Evolutionary conservation across 30 jellyfish, hydroid and myxozoan genomes (phyloP).

Genomic region (Catostylus mosaicus): DNA sequence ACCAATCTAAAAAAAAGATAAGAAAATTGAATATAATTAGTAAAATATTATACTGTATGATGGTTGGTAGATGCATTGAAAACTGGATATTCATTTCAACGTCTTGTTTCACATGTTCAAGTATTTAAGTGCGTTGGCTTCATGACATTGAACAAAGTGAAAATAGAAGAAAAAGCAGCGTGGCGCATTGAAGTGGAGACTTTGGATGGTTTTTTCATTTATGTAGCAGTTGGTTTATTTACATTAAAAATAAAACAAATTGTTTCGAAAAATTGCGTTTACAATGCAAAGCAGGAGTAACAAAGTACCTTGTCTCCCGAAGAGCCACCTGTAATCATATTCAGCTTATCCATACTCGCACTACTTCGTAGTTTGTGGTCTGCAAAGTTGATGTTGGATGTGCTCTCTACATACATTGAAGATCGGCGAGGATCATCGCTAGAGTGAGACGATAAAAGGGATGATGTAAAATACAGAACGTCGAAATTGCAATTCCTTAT

Average conservation of each 20-base stretch:
- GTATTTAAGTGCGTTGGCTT: too few species aligned
- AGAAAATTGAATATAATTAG: too few species aligned
- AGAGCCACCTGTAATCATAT: conserved; percentile 60
- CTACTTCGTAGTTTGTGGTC: conserved; percentile 75
- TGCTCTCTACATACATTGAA: conserved; percentile 87
- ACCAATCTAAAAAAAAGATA: conserved; percentile 46
- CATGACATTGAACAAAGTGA: too few species aligned
- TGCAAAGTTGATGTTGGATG: conserved; percentile 17
- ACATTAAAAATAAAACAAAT: too few species aligned
- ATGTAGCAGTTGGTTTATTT: too few species aligned
- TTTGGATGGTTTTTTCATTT: too few species aligned
- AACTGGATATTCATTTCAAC: neutral
- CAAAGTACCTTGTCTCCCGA: conserved; percentile 66
- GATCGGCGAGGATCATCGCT: conserved; percentile 95
- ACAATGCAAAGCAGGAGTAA: neutral
- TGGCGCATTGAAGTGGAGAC: too few species aligned
- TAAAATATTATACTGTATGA: too few species aligned
- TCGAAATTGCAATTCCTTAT: too few species aligned
- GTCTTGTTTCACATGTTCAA: too few species aligned
- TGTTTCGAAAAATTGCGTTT: neutral
- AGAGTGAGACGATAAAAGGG: neutral
- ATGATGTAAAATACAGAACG: too few species aligned
- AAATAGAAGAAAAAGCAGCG: too few species aligned
- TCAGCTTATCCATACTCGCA: conserved; percentile 90
- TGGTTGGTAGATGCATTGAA: neutral